Conservation (phyloP, 92 coral and sea anemone species). For the Isaurus tuberculatus region DNA sequence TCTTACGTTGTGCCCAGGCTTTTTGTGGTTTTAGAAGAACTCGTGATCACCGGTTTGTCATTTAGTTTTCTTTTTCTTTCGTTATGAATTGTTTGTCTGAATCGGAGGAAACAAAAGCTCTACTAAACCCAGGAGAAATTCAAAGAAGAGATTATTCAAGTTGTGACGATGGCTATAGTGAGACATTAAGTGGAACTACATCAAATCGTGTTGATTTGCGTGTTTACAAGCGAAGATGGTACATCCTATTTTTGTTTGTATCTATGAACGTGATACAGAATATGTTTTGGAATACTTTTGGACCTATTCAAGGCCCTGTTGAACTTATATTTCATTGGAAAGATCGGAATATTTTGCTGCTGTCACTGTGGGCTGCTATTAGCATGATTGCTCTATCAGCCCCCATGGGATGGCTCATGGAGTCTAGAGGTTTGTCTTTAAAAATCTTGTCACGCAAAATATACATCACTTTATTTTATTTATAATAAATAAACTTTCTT, state of each 20-base stretch:
- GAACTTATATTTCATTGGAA: constrained; percentile 62
- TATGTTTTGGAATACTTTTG: constrained; percentile 59
- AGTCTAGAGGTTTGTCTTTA: constrained; percentile 2
- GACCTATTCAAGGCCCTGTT: constrained; percentile 64
- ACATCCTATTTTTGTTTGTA: constrained; percentile 46
- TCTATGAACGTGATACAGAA: constrained; percentile 42
- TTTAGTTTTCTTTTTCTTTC: not conserved
- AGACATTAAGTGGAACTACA: not conserved
- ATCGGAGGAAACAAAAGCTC: not conserved
- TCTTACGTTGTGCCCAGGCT: too few species aligned
- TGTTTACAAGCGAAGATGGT: constrained; percentile 65
- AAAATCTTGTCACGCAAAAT: too few species aligned
- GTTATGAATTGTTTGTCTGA: not conserved
- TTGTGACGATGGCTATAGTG: not conserved
- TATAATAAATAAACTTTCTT: too few species aligned
- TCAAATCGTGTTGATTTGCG: not conserved
- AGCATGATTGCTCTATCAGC: not conserved
- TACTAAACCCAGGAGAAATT: not conserved
- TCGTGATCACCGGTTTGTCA: not conserved
- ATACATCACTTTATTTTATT: too few species aligned
- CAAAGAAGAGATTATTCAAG: not conserved
- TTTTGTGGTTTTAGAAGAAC: not conserved
- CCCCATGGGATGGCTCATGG: constrained; percentile 31
- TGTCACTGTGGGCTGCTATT: constrained; percentile 36
- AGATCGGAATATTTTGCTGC: constrained; percentile 22